Evolutionary conservation across 2,888 invertebrate genomes (phyloP).

Genomic region (Eubasilissa splendida): DNA sequence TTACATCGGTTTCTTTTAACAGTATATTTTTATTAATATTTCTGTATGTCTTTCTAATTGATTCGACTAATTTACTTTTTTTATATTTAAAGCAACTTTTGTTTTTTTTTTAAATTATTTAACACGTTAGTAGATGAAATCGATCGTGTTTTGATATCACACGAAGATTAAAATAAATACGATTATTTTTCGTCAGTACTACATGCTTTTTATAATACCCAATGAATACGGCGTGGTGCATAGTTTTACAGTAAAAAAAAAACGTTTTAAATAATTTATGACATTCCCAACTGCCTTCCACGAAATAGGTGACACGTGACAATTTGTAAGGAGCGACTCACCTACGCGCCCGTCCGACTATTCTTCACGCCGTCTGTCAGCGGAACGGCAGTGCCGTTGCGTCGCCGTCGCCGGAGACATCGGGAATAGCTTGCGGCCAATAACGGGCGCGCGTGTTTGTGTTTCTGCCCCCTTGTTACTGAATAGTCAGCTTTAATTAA

Average conservation of each 20-base stretch:
- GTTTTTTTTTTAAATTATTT: not conserved
- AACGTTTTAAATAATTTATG: constrained; percentile 2
- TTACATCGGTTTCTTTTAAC: too few species aligned
- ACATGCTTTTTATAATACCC: too few species aligned
- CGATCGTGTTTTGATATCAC: too few species aligned
- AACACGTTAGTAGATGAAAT: not conserved
- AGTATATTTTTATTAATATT: too few species aligned
- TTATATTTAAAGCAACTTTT: too few species aligned
- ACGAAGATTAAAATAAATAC: too few species aligned
- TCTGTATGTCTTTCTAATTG: too few species aligned
- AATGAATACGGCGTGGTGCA: too few species aligned
- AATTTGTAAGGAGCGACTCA: constrained; percentile 17
- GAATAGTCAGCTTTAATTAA: constrained; percentile 57
- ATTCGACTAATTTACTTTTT: too few species aligned
- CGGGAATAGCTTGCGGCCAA: constrained; percentile 45
- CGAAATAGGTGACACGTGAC: constrained; percentile 12
- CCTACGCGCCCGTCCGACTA: constrained; percentile 9
- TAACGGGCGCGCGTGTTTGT: constrained; percentile 43
- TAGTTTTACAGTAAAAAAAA: not conserved
- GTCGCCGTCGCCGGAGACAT: constrained; percentile 25
- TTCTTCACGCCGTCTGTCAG: constrained; percentile 11
- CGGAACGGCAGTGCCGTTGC: constrained; percentile 1
- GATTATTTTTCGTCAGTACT: too few species aligned
- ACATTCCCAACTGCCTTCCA: not conserved
- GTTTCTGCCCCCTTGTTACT: constrained; percentile 49